These are phyloP conservation scores for Drymonia ruficornis DNA, from an alignment of 2,888 invertebrate genomes.

Conservation along the genomic window DNA sequence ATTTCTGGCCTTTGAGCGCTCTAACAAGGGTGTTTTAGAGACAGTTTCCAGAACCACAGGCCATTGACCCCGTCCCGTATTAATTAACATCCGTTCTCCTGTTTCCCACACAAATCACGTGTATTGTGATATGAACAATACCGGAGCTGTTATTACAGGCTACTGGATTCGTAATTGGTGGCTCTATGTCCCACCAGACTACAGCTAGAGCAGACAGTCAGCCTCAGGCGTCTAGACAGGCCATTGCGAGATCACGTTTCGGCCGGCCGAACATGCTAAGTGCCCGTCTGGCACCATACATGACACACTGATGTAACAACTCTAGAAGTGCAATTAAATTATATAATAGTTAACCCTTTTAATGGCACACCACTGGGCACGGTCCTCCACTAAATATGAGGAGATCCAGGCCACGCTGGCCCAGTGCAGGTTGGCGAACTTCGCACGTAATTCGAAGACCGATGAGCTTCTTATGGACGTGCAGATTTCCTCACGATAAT, in stretches of 20 bases:
- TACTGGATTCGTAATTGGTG: slow-evolving; percentile 64
- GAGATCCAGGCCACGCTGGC: too few relatives aligned
- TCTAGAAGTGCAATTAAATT: not conserved
- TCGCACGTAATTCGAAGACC: too few relatives aligned
- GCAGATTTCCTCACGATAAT: too few relatives aligned
- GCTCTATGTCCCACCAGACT: slow-evolving; percentile 62
- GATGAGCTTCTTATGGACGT: too few relatives aligned
- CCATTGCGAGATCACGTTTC: slow-evolving; percentile 79
- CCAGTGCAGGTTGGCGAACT: too few relatives aligned
- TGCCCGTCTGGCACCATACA: slow-evolving; percentile 72
- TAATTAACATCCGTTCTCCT: slow-evolving; percentile 37
- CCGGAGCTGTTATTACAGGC: slow-evolving; percentile 37
- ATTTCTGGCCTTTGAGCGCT: not conserved
- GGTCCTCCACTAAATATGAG: too few relatives aligned
- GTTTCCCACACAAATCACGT: slow-evolving; percentile 18
- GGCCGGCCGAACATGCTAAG: slow-evolving; percentile 77
- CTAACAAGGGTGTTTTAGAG: too few relatives aligned
- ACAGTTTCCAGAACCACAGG: not conserved
- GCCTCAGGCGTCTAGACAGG: slow-evolving; percentile 75
- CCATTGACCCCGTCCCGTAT: slow-evolving; percentile 19
- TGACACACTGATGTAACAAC: slow-evolving; percentile 44
- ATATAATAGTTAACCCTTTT: too few relatives aligned
- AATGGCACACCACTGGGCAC: too few relatives aligned
- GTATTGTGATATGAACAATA: slow-evolving; percentile 48
- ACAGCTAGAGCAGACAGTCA: slow-evolving; percentile 64